A percentile compares a stretch with the other conserved stretches of the same genome.
Conservation (phyloP, 2,888 invertebrate species). For the Rambutsinella grinnellia region DNA sequence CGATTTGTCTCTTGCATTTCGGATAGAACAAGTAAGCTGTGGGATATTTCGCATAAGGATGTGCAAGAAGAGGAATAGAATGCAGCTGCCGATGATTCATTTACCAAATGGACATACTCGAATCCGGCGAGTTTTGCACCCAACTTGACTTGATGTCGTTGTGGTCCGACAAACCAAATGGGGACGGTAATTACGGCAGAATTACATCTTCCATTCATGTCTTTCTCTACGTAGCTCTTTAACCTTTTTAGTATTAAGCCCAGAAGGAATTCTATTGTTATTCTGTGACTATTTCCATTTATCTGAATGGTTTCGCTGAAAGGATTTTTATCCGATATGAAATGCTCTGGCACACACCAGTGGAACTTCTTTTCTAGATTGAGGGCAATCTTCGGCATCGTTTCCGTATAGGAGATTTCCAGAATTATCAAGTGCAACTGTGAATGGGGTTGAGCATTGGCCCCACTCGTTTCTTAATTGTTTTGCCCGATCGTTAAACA, state of each 20-base stretch:
- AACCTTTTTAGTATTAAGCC: not conserved
- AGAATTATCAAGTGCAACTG: not conserved
- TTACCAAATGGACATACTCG: not conserved
- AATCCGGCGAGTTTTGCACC: constrained; percentile 10
- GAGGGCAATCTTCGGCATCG: not conserved
- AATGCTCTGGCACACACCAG: not conserved
- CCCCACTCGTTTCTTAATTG: not conserved
- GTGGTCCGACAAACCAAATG: constrained; percentile 6
- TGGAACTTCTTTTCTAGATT: not conserved
- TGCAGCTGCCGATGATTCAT: constrained; percentile 14
- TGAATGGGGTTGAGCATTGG: not conserved
- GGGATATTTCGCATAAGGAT: not conserved
- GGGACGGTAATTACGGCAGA: constrained; percentile 7
- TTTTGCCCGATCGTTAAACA: not conserved
- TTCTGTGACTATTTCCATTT: too few species aligned
- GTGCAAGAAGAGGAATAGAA: not conserved
- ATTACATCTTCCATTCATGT: not conserved
- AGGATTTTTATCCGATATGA: not conserved
- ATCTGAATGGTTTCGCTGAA: not conserved
- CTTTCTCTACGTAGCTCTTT: not conserved
- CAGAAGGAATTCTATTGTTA: constrained; percentile 14
- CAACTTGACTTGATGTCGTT: constrained; percentile 1
- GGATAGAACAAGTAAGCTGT: not conserved
- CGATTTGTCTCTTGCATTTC: not conserved
- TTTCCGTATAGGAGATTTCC: not conserved